phyloP scores from a whole-genome alignment of 2,888 invertebrate genomes.

The Hermaeophaga mercurialis region DNA sequence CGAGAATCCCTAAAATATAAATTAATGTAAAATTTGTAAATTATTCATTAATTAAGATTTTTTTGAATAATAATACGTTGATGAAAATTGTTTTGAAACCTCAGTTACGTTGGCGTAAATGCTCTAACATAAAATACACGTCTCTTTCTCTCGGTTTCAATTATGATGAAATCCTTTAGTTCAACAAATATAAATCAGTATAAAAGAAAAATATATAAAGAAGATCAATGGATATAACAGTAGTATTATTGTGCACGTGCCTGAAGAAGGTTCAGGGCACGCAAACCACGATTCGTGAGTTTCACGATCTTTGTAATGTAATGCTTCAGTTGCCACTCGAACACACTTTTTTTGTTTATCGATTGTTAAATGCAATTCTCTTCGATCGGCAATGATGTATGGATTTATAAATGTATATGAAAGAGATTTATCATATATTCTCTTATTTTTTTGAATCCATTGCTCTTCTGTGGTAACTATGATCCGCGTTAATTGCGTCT shows the following conservation, averaged over 20 bases:
- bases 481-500: too few relatives aligned
- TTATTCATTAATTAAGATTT: too few relatives aligned
- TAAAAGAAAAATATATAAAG: slow-evolving; percentile 28
- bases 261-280: slow-evolving; percentile 45
- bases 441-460: too few relatives aligned
- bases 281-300: slow-evolving; percentile 52
- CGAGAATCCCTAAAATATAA: too few relatives aligned
- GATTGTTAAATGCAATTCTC: slow-evolving; percentile 41
- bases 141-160: not conserved
- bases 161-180: slow-evolving; percentile 36
- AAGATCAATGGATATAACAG: slow-evolving; percentile 45
- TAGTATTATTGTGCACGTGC: slow-evolving; percentile 48
- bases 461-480: too few relatives aligned
- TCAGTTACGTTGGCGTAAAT: too few relatives aligned
- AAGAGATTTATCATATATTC: too few relatives aligned
- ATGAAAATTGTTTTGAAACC: too few relatives aligned
- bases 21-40: too few relatives aligned
- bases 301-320: slow-evolving; percentile 40
- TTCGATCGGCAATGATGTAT: slow-evolving; percentile 37
- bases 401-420: slow-evolving; percentile 9
- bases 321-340: slow-evolving; percentile 33
- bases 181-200: slow-evolving; percentile 1
- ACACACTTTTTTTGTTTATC: slow-evolving; percentile 20
- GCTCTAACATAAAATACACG: too few relatives aligned
- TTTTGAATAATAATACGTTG: too few relatives aligned